Evolutionary conservation across 2,797 vertebrate species (phyloP).

Genomic region (Trematocara caparti): DNA sequence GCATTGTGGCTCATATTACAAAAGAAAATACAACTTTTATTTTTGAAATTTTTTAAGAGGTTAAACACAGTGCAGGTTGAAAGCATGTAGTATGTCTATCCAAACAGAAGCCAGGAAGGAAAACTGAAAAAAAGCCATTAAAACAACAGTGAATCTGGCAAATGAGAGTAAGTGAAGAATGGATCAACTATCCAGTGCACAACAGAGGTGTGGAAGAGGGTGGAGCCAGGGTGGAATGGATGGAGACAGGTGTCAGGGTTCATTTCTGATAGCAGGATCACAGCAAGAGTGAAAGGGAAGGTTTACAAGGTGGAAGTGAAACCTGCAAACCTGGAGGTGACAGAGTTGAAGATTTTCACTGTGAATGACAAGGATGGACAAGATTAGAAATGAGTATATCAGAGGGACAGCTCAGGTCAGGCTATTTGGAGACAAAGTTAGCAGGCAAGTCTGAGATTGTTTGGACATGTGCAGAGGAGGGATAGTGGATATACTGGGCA

Average conservation of each 20-base stretch:
- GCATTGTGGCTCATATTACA: not conserved
- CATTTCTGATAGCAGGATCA: not conserved
- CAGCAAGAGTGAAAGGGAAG: not conserved
- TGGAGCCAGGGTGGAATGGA: not conserved
- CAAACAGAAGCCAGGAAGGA: accelerated
- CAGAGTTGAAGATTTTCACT: not conserved
- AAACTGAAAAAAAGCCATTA: accelerated
- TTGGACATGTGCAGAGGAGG: not conserved
- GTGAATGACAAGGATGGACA: not conserved
- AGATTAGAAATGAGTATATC: not conserved
- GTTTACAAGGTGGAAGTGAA: not conserved
- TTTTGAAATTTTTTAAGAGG: not conserved
- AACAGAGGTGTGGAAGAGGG: not conserved
- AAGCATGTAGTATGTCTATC: not conserved
- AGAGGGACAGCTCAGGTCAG: not conserved
- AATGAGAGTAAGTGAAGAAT: not conserved
- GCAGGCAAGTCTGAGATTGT: not conserved
- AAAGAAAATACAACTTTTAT: not conserved
- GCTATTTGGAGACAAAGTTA: not conserved
- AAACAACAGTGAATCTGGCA: not conserved
- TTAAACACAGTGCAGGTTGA: accelerated
- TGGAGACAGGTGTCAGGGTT: not conserved
- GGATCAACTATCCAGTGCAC: not conserved
- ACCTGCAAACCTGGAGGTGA: not conserved
- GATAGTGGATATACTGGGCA: not conserved